Conservation (phyloP, 2,113 vertebrate species). For the Lagopus leucura region DNA sequence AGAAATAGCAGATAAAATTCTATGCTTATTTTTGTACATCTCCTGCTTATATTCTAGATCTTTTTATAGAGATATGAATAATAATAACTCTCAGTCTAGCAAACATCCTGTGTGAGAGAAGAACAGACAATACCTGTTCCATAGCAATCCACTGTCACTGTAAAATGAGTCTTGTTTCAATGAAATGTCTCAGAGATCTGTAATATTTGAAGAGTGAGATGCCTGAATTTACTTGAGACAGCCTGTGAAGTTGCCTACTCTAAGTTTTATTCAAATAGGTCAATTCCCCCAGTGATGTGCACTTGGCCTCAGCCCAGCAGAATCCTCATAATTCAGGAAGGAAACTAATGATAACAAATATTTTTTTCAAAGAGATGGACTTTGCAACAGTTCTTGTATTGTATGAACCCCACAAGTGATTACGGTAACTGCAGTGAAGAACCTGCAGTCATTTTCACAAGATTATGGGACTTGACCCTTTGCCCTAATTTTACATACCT, state of each 20-base stretch:
- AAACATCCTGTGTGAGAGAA: neutral
- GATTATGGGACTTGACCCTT: neutral
- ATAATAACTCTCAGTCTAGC: neutral
- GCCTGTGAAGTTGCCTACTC: neutral
- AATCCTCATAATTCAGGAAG: neutral
- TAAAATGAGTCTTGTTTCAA: neutral
- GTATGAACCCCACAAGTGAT: neutral
- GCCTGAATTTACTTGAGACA: neutral
- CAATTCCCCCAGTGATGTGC: rapidly evolving
- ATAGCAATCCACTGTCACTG: neutral
- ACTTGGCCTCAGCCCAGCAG: neutral
- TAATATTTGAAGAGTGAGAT: neutral
- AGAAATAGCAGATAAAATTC: neutral
- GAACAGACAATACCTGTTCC: neutral
- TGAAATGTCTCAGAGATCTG: neutral
- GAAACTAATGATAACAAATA: neutral
- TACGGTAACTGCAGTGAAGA: neutral
- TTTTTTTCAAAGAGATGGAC: neutral
- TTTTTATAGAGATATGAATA: neutral
- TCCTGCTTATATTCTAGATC: neutral
- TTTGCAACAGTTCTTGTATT: neutral
- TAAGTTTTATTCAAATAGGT: neutral
- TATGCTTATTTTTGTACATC: neutral
- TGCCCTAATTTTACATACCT: neutral
- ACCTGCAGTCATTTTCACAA: neutral